Evolutionary conservation across 2,888 invertebrate species (phyloP), one percentile per base, ranked within the genome.

Genomic region (Polymixis lichenea): DNA sequence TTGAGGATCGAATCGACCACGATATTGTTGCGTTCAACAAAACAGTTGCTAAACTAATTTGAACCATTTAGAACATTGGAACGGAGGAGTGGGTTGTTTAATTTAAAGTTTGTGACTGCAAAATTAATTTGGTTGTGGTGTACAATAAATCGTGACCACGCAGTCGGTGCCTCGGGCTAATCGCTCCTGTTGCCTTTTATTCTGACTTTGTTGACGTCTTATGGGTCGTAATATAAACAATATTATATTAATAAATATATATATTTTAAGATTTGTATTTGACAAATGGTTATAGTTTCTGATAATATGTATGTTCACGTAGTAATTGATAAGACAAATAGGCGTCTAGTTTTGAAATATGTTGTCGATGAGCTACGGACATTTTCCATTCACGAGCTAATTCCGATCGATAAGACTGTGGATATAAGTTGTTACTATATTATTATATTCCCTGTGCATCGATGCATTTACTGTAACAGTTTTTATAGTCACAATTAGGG

Each of bases 171-270:
- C 95, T 87, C 85, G 83, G 93, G 95, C 94, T 90, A 94, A 94
- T 93, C 95, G 95, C 96, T 96, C 90, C 96, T 89, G 96, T 95
- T 93, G 91, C 92, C 90, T 93, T 92, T 93, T 93, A 91, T 94
- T 92, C 91, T 89, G 87, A 89, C 87, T 90, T 89, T 78, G 87
- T 90, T 91, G 91, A 89, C 87, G 88, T 86, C 86, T 88, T 86
- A 65, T 51, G 66, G 66, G 61, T 74, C 43, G 68, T 76, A 77
- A 76, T 71, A 75, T 83, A 86, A 86, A 81, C 72, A 84, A 79
- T 83, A 83, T 78, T 75, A 61, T 65, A 72, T 61, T 62, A 73
- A 72, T 73, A 68, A 73, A 78, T 83, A 66, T 76, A 66, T 76
- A 13, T 67, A 58, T 74, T 60, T 64, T 72, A 64, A 58, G 70